phyloP scores from a whole-genome alignment of 2,888 invertebrate genomes.

The Hyppa rectilinea region DNA sequence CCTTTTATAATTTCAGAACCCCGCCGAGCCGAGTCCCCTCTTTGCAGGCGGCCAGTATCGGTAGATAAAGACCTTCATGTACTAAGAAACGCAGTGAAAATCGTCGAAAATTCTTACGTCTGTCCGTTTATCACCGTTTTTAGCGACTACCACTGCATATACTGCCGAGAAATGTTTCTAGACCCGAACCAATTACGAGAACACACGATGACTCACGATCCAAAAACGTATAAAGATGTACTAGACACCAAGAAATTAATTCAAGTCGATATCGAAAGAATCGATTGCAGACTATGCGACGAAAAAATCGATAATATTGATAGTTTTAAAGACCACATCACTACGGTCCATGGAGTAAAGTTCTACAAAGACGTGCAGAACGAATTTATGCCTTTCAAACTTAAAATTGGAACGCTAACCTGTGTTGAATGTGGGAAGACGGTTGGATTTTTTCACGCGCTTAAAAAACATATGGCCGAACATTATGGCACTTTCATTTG shows the following conservation, averaged over 20 bases:
- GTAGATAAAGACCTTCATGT: conserved; percentile 51
- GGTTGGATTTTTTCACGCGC: conserved; percentile 74
- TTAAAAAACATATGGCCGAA: conserved; percentile 74
- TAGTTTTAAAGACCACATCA: conserved; percentile 76
- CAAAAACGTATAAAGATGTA: conserved; percentile 69
- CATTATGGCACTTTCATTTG: conserved; percentile 77
- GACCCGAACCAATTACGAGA: conserved; percentile 76
- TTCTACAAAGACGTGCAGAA: conserved; percentile 69
- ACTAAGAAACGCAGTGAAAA: conserved; percentile 69
- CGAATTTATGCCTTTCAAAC: conserved; percentile 80
- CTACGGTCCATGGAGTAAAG: conserved; percentile 69
- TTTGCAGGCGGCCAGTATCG: conserved; percentile 9
- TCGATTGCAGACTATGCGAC: conserved; percentile 78
- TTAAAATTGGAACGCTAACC: conserved; percentile 72
- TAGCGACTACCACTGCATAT: conserved; percentile 78
- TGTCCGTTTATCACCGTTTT: conserved; percentile 80
- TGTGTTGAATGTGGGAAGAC: conserved; percentile 75
- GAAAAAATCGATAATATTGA: conserved; percentile 75
- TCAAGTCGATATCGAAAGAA: conserved; percentile 77
- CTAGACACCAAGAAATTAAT: conserved; percentile 71
- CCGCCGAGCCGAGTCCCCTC: conserved; percentile 9
- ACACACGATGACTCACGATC: conserved; percentile 78
- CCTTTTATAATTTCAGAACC: too few relatives aligned
- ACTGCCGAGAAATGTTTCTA: conserved; percentile 79
- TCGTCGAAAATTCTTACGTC: conserved; percentile 78